phyloP scores from a whole-genome alignment of 2,113 vertebrate species.

The Cricetomys ansorgei region DNA sequence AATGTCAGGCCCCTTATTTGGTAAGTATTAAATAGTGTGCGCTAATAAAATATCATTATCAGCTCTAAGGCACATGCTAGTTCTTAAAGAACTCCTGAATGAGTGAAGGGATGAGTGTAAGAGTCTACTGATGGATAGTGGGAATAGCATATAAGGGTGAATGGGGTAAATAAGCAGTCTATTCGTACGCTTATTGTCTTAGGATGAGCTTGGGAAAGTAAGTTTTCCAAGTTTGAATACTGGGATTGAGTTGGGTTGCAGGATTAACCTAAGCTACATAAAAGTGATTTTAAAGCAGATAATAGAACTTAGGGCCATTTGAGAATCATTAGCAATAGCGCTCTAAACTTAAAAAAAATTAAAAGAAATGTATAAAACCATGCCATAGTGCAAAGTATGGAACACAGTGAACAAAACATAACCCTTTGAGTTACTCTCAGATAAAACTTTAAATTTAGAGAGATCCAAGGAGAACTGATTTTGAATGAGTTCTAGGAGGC shows the following conservation, averaged over 20 bases:
- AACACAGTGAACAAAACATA: constrained; percentile 24
- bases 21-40: not conserved
- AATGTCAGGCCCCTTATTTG: not conserved
- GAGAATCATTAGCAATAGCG: not conserved
- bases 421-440: constrained; percentile 32
- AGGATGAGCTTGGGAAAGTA: not conserved
- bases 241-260: not conserved
- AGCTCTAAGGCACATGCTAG: not conserved
- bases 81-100: not conserved
- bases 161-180: not conserved
- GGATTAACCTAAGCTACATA: not conserved
- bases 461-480: constrained; percentile 14
- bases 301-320: not conserved
- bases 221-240: not conserved
- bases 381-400: not conserved
- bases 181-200: not conserved
- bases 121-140: not conserved
- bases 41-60: not conserved
- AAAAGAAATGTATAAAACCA: not conserved
- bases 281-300: not conserved
- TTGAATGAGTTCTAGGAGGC: constrained; percentile 19
- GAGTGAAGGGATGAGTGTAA: not conserved
- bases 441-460: constrained; percentile 44
- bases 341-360: not conserved
- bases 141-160: not conserved